These are phyloP conservation scores for Nemoura dubitans DNA, from an alignment of 2,888 invertebrate genomes.

Conservation along the genomic window DNA sequence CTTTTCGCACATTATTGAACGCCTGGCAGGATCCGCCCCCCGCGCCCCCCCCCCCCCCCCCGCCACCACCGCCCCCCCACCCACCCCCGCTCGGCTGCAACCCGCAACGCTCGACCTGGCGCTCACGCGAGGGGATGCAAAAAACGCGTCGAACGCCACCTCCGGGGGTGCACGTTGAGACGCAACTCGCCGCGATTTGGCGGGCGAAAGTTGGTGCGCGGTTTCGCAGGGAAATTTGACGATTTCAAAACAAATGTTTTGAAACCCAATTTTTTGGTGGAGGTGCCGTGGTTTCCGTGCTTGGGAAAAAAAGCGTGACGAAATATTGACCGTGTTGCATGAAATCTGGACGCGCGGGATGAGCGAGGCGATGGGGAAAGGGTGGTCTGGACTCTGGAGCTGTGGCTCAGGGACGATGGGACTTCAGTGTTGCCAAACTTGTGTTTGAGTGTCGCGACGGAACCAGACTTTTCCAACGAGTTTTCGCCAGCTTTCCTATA, in stretches of 20 bases:
- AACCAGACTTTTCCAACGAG: too few relatives aligned
- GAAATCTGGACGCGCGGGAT: too few relatives aligned
- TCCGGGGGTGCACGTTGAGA: not conserved
- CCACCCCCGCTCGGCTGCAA: not conserved
- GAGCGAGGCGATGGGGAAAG: too few relatives aligned
- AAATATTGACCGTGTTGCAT: too few relatives aligned
- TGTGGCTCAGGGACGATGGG: too few relatives aligned
- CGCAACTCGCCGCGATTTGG: conserved; percentile 15
- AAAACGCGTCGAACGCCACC: conserved; percentile 37
- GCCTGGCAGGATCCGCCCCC: not conserved
- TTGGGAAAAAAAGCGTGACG: too few relatives aligned
- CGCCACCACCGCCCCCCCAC: not conserved
- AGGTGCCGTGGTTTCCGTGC: not conserved
- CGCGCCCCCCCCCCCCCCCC: not conserved
- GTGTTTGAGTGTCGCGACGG: too few relatives aligned
- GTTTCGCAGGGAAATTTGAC: not conserved
- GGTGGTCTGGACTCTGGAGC: too few relatives aligned
- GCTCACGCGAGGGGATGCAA: conserved; percentile 30
- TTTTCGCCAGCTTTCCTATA: too few relatives aligned
- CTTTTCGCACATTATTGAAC: conserved; percentile 68
- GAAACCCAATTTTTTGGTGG: not conserved
- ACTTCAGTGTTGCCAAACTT: too few relatives aligned
- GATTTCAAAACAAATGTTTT: not conserved
- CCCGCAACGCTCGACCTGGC: conserved; percentile 37
- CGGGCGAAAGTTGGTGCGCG: not conserved